A percentile compares a stretch with the other conserved stretches of the same genome.
These are phyloP conservation scores for Atethmia centrago DNA, from an alignment of 2,888 invertebrate species.

Conservation along the genomic window DNA sequence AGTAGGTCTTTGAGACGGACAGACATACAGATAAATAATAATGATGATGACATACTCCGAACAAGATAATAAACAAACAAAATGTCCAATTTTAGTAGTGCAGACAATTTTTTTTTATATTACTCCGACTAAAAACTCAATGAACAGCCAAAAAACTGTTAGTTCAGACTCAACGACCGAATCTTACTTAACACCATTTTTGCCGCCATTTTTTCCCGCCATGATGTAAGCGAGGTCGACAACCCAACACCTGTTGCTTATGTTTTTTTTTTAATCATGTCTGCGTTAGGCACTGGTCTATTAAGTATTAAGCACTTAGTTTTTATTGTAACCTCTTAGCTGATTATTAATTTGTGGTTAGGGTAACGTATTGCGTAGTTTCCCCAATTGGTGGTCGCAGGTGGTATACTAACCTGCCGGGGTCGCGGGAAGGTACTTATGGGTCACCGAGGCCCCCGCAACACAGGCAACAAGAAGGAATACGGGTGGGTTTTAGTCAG, in stretches of 20 bases:
- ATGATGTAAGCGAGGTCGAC: slow-evolving; percentile 79
- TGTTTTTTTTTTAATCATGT: slow-evolving; percentile 69
- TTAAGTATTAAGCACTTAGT: slow-evolving; percentile 82
- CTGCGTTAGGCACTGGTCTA: slow-evolving; percentile 79
- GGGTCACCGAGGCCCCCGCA: no score
- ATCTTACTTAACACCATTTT: slow-evolving; percentile 73
- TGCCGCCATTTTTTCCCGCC: slow-evolving; percentile 80
- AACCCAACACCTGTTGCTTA: slow-evolving; percentile 80
- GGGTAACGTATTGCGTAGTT: slow-evolving; percentile 51
- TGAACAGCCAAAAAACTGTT: slow-evolving; percentile 73
- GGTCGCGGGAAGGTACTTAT: no score
- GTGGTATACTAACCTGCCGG: slow-evolving; percentile 19
- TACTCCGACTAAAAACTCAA: slow-evolving; percentile 66
- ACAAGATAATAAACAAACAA: slow-evolving; percentile 55
- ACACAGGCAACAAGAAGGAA: no score
- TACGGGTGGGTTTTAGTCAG: no score
- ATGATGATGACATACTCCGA: slow-evolving; percentile 52
- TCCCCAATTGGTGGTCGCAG: slow-evolving; percentile 41
- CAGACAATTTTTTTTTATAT: slow-evolving; percentile 55
- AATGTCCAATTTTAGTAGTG: slow-evolving; percentile 50
- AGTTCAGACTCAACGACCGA: slow-evolving; percentile 73
- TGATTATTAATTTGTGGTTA: slow-evolving; percentile 82
- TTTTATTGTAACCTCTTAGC: slow-evolving; percentile 79
- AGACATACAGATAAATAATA: slow-evolving; percentile 51
- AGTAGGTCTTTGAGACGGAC: slow-evolving; percentile 45